Evolutionary conservation across 2,888 invertebrate genomes (phyloP).

Genomic region (Caenorhabditis panamensis): DNA sequence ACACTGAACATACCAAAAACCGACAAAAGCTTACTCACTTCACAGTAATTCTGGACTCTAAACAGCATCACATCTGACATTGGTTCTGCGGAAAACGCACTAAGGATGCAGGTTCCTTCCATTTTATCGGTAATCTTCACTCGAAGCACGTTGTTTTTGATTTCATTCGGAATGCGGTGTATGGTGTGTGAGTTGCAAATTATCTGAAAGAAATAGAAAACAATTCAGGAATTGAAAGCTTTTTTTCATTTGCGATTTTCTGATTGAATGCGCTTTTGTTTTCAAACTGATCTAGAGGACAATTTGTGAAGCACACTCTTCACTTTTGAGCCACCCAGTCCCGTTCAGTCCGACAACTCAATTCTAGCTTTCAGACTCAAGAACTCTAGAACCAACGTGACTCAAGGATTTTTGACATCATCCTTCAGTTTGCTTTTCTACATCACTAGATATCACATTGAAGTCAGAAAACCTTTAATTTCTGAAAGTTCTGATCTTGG

Average conservation of each 20-base stretch:
- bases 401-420: no score
- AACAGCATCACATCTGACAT: constrained; percentile 50
- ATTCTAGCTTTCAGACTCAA: no score
- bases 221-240: constrained; percentile 12
- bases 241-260: not conserved
- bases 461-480: no score
- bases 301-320: no score
- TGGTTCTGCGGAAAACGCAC: constrained; percentile 30
- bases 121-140: constrained; percentile 50
- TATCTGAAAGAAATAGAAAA: constrained; percentile 46
- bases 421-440: no score
- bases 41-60: constrained; percentile 40
- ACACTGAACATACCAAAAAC: not conserved
- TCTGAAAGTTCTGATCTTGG: no score
- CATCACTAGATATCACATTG: no score
- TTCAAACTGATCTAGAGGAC: not conserved
- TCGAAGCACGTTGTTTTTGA: constrained; percentile 39
- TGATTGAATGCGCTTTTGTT: not conserved
- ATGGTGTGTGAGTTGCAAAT: constrained; percentile 55
- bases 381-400: no score
- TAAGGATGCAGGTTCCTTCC: constrained; percentile 53
- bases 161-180: constrained; percentile 39
- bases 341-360: no score
- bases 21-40: constrained; percentile 33
- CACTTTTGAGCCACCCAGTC: no score